Evolutionary conservation across 2,797 vertebrate genomes (phyloP), one percentile per base, ranked within the genome.

Genomic region (Cynopterus sphinx): DNA sequence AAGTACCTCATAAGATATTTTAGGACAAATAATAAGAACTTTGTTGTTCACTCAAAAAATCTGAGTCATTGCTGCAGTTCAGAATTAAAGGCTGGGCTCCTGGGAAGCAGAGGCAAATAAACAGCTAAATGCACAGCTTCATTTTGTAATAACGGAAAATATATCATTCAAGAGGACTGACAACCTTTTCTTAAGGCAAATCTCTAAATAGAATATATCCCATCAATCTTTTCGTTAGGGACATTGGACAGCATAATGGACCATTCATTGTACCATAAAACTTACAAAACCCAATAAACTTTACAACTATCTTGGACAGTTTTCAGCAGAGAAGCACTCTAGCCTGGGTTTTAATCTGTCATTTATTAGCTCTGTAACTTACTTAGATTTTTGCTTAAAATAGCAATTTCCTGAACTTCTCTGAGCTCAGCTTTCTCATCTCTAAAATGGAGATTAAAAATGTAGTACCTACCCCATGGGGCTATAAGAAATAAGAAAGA

Each of bases 191-290:
- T 77, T 28, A 74, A 73, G 81, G 92, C 78, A 81, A 53, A 53
- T 96, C 79, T 92, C 83, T 61, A 61, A 71, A 57, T 65, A 81
- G 79, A 89, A 28, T 61, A 36, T 51, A 53, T 41, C 39, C 70
- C 74, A 65, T 93, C 78, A 87, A 46, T 90, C 96, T 96, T 94
- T 77, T 94, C 86, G 6, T 39, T 83, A 82, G 83, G 71, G 49
- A 59, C 36, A 11, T 31, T 84, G 82, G 71, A 65, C 71, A 85
- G 77, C 57, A 85, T 78, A 74, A 86, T 77, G 88, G 59, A 33
- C 65, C 78, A 41, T 41, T 55, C 78, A 41, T 41, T 55, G 55
- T 75, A 36, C 79, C 51, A 68, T 81, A 57, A 91, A 84, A 90
- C 53, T 77, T 67, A 71, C 1, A 70, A 91, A 74, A 67, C 55